Conservation (phyloP, 2,797 vertebrate species). For the Poeciliopsis paucimaculata region DNA sequence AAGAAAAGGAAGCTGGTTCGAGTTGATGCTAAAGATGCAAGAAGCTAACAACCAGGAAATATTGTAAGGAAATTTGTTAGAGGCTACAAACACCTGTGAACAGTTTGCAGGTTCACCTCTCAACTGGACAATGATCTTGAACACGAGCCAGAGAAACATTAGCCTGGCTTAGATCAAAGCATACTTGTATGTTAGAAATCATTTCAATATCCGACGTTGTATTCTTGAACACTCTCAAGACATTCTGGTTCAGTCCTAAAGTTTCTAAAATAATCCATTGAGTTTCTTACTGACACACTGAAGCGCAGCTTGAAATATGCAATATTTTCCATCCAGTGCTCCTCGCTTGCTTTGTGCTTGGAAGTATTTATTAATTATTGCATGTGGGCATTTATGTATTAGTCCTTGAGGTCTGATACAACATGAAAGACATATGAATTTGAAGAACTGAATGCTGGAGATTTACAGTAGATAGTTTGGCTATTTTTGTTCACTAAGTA, state of each 20-base stretch:
- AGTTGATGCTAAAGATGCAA: background rate
- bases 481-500: slow-evolving; percentile 60
- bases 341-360: background rate
- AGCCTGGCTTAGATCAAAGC: background rate
- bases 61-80: background rate
- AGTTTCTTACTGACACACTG: background rate
- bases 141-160: background rate
- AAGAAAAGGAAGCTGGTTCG: background rate
- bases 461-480: slow-evolving; percentile 16
- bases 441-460: slow-evolving; percentile 6
- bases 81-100: background rate
- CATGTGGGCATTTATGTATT: background rate
- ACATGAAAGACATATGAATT: slow-evolving; percentile 5
- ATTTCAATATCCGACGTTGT: background rate
- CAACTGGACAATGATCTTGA: background rate
- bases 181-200: background rate
- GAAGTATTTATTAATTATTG: background rate
- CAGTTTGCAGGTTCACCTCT: background rate
- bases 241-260: background rate
- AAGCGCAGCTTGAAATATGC: background rate
- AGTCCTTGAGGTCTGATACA: slow-evolving; percentile 13
- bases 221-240: background rate
- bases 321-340: background rate
- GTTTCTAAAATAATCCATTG: background rate
- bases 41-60: background rate